phyloP scores from a whole-genome alignment of 2,888 invertebrate species.

The Thereva unica region DNA sequence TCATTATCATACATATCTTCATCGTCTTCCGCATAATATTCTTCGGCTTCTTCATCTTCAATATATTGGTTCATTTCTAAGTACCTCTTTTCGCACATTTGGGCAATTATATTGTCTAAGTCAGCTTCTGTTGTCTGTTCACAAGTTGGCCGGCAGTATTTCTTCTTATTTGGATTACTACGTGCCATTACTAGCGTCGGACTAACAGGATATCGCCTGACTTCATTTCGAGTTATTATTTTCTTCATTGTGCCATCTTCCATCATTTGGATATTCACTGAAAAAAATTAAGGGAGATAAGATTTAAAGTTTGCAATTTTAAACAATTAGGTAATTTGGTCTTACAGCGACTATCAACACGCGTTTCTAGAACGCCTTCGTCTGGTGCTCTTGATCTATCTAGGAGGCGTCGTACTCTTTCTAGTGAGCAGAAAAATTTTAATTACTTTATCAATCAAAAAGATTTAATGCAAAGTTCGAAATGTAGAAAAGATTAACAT shows the following conservation, averaged over 20 bases:
- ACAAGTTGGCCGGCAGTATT: slow-evolving; percentile 14
- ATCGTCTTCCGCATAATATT: no score
- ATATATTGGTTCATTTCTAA: not conserved
- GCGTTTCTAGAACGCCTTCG: slow-evolving; percentile 12
- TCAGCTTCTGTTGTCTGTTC: not conserved
- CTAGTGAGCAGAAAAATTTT: not conserved
- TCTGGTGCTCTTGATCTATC: not conserved
- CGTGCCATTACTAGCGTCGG: not conserved
- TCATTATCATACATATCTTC: not conserved
- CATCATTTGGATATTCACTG: slow-evolving; percentile 31
- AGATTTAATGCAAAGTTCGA: no score
- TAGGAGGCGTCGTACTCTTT: slow-evolving; percentile 31
- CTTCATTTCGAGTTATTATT: slow-evolving; percentile 19
- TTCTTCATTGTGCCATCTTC: slow-evolving; percentile 27
- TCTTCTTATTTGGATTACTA: not conserved
- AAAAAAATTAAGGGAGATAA: slow-evolving; percentile 7
- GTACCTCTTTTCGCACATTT: not conserved
- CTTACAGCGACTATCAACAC: slow-evolving; percentile 35
- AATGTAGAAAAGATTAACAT: not conserved
- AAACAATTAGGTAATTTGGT: not conserved
- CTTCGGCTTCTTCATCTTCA: not conserved
- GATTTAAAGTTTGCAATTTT: not conserved
- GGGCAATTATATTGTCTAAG: not conserved
- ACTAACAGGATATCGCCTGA: slow-evolving; percentile 9
- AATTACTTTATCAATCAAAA: no score